A percentile compares a stretch with the other conserved stretches of the same genome.
phyloP scores from a whole-genome alignment of 2,888 invertebrate species.

The Caenorhabditis becei region DNA sequence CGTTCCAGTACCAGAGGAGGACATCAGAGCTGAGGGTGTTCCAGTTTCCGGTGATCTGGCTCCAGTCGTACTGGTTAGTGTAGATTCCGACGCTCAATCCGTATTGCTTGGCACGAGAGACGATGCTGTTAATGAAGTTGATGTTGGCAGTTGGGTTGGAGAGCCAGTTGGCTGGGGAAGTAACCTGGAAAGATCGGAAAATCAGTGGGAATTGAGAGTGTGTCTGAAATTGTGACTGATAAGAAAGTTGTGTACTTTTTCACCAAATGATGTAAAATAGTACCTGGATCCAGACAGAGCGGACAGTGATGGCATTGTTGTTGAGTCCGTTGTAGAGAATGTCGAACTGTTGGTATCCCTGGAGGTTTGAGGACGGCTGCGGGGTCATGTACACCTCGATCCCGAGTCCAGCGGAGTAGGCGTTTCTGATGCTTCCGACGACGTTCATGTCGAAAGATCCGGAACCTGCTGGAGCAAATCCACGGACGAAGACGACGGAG shows the following conservation, averaged over 20 bases:
- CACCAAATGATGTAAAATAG: no score
- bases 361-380: slow-evolving; percentile 37
- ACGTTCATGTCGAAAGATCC: slow-evolving; percentile 65
- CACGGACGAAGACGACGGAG: slow-evolving; percentile 57
- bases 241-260: not conserved
- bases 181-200: slow-evolving; percentile 58
- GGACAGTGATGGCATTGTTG: slow-evolving; percentile 54
- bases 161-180: slow-evolving; percentile 67
- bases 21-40: slow-evolving; percentile 36
- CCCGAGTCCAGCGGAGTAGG: slow-evolving; percentile 64
- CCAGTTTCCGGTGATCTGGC: slow-evolving; percentile 63
- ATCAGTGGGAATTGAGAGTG: no score
- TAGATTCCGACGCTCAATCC: slow-evolving; percentile 62
- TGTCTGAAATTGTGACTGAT: not conserved
- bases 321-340: slow-evolving; percentile 57
- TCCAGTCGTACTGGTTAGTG: slow-evolving; percentile 63
- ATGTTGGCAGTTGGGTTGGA: slow-evolving; percentile 39
- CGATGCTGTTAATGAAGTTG: slow-evolving; percentile 65
- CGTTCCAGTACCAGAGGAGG: slow-evolving; percentile 67
- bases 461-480: slow-evolving; percentile 60
- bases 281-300: slow-evolving; percentile 64
- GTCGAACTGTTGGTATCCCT: slow-evolving; percentile 62
- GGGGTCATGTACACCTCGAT: slow-evolving; percentile 71
- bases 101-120: slow-evolving; percentile 55
- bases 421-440: slow-evolving; percentile 60